A percentile compares a stretch with the other conserved stretches of the same genome.
These are phyloP conservation scores for Erythrocebus patas DNA, from an alignment of 2,113 vertebrate genomes.

Conservation along the genomic window DNA sequence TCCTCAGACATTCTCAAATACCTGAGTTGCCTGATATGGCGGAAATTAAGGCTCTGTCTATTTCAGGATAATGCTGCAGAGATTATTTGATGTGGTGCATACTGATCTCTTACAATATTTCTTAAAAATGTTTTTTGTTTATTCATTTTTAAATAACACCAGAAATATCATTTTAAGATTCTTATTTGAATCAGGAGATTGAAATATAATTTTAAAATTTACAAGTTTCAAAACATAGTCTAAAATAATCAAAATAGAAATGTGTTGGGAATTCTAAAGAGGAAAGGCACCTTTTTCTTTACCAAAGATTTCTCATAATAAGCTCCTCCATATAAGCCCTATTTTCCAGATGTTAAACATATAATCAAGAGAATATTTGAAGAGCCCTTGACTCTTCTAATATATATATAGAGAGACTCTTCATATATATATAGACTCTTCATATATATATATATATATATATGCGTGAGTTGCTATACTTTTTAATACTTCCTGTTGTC, in stretches of 20 bases:
- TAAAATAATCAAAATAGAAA: constrained; percentile 47
- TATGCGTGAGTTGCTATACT: background rate
- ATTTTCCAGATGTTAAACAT: background rate
- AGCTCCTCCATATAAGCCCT: constrained; percentile 22
- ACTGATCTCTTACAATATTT: background rate
- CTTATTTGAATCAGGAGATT: background rate
- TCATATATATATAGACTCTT: too few species aligned
- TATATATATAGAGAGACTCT: too few species aligned
- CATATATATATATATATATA: background rate
- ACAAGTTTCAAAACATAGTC: background rate
- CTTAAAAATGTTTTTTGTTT: background rate
- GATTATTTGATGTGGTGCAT: background rate
- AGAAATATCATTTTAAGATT: constrained; percentile 2
- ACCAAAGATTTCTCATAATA: constrained; percentile 50
- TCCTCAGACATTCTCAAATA: background rate
- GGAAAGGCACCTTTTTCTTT: constrained; percentile 49
- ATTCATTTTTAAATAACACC: background rate
- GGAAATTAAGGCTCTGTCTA: background rate
- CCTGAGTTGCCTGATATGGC: background rate
- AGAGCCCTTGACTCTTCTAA: background rate
- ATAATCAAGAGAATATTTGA: background rate
- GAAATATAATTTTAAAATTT: constrained; percentile 5
- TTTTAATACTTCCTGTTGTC: constrained; percentile 38
- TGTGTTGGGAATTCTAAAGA: background rate
- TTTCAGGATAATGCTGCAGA: background rate